A percentile compares a stretch with the other conserved stretches of the same genome.
Conservation (phyloP, 2,797 vertebrate genomes). For the Crenichthys baileyi region DNA sequence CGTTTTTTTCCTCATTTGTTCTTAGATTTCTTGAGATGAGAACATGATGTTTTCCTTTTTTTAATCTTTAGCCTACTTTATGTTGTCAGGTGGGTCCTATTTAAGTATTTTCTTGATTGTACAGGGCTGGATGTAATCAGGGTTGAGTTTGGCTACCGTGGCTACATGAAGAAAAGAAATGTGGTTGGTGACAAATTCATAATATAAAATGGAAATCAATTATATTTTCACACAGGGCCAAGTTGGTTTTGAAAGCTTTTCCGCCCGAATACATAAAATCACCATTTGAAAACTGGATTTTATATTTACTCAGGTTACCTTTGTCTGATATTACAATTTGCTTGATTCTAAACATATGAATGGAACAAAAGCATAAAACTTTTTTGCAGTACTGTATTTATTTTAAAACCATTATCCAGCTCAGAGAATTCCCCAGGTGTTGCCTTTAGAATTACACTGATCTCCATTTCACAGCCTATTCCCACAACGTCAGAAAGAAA, state of each 20-base stretch:
- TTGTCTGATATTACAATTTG: neutral
- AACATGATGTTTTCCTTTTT: neutral
- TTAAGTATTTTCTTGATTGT: neutral
- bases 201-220: neutral
- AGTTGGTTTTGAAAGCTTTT: neutral
- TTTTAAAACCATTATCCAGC: neutral
- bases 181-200: neutral
- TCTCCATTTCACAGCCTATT: slow-evolving; percentile 40
- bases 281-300: neutral
- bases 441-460: slow-evolving; percentile 1
- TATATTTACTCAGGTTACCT: neutral
- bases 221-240: neutral
- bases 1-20: too few relatives aligned
- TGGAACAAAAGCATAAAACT: neutral
- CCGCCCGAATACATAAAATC: neutral
- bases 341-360: neutral
- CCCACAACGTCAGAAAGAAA: slow-evolving; percentile 29
- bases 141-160: neutral
- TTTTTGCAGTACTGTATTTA: neutral
- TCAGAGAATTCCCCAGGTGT: slow-evolving; percentile 9
- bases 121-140: neutral
- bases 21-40: too few relatives aligned
- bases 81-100: neutral
- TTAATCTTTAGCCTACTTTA: neutral
- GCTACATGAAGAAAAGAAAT: neutral